These are phyloP conservation scores for Oryctolagus cuniculus DNA, from an alignment of 2,113 vertebrate species.

Conservation along the genomic window DNA sequence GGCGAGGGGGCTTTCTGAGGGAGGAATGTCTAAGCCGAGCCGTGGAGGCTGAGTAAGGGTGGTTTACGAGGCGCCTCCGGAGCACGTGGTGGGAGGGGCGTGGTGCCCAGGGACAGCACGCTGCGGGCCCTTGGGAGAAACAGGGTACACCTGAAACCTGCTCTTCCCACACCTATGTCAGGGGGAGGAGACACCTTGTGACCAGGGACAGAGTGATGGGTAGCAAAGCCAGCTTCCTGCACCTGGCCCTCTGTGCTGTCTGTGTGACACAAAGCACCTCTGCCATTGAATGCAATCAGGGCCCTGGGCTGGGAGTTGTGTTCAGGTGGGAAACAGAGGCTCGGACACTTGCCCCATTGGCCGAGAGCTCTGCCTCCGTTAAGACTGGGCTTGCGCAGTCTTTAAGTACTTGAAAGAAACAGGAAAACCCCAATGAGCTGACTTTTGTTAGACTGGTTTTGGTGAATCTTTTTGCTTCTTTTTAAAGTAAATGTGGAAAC, in stretches of 20 bases:
- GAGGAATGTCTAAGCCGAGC: not conserved
- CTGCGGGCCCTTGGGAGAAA: not conserved
- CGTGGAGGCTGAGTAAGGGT: not conserved
- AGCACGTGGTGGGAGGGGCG: not conserved
- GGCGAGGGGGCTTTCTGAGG: not conserved
- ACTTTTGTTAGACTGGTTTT: not conserved
- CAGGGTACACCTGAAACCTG: not conserved
- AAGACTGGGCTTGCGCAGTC: not conserved
- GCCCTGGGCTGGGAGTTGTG: too few species aligned
- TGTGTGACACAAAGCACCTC: too few species aligned
- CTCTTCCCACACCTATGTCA: not conserved
- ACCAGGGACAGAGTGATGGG: too few species aligned
- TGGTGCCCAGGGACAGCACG: not conserved
- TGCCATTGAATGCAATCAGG: too few species aligned
- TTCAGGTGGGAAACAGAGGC: not conserved
- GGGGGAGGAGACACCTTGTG: not conserved
- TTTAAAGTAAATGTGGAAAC: not conserved
- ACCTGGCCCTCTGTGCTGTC: too few species aligned
- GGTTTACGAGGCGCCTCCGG: not conserved
- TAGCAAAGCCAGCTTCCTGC: too few species aligned
- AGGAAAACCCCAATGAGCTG: not conserved
- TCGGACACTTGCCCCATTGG: not conserved
- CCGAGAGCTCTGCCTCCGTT: not conserved
- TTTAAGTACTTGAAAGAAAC: not conserved
- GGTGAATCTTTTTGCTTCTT: not conserved